Evolutionary conservation across 2,797 vertebrate genomes (phyloP).

Genomic region (Tokudaia tokunoshimensis): DNA sequence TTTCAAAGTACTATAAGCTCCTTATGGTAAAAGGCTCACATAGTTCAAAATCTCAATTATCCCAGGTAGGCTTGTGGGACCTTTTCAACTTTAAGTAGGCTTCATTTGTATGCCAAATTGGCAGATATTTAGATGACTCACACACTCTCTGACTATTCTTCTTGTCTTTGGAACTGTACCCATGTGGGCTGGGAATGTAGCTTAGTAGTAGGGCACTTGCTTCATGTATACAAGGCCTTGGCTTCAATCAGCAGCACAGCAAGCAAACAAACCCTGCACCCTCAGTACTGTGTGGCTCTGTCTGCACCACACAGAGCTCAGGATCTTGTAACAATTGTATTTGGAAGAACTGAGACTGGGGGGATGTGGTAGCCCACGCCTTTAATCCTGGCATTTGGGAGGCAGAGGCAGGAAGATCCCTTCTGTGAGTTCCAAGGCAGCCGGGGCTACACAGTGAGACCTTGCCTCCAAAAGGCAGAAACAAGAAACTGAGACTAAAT

Average conservation of each 20-base stretch:
- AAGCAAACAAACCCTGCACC: neutral
- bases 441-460: neutral
- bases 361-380: rapidly evolving
- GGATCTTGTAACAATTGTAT: neutral
- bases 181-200: neutral
- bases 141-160: conserved; percentile 27
- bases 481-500: neutral
- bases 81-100: conserved; percentile 64
- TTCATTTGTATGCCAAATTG: conserved; percentile 2
- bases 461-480: neutral
- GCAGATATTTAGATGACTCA: conserved; percentile 41
- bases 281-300: neutral
- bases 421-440: neutral
- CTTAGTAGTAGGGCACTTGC: neutral
- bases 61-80: neutral
- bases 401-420: neutral
- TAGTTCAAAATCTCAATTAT: conserved; percentile 59
- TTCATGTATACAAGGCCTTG: neutral
- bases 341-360: neutral
- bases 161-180: conserved; percentile 2
- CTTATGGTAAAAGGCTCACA: neutral
- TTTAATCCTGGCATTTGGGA: neutral
- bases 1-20: conserved; percentile 26
- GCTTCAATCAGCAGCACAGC: neutral
- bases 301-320: neutral